phyloP scores from a whole-genome alignment of 1,140 invertebrate species.

The Drosophila hydei region DNA sequence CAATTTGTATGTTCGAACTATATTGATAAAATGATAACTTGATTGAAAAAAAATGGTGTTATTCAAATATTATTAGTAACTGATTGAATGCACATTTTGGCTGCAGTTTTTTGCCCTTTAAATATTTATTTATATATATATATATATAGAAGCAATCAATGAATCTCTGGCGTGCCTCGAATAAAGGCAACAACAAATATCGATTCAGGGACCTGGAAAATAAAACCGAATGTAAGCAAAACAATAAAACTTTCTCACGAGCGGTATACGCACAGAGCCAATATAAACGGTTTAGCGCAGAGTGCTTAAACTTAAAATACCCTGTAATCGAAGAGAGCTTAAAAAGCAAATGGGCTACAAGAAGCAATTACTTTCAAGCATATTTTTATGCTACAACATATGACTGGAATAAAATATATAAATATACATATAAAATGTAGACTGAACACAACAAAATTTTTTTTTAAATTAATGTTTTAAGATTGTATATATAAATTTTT shows the following conservation, averaged over 20 bases:
- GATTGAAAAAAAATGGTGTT: constrained; percentile 25
- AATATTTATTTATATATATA: constrained; percentile 39
- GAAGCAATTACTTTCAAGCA: too few relatives aligned
- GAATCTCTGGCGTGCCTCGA: constrained; percentile 44
- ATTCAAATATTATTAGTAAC: constrained; percentile 52
- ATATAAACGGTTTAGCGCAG: background rate
- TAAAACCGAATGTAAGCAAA: constrained; percentile 31
- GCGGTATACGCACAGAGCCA: constrained; percentile 5
- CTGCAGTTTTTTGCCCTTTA: constrained; percentile 46
- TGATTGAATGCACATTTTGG: constrained; percentile 53
- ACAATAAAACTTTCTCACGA: constrained; percentile 48
- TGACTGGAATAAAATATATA: too few relatives aligned
- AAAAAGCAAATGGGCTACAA: too few relatives aligned
- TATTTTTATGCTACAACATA: too few relatives aligned
- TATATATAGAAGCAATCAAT: constrained; percentile 48
- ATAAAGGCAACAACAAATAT: constrained; percentile 34
- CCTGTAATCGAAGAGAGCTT: background rate
- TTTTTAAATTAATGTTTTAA: too few relatives aligned
- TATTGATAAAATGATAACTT: constrained; percentile 28
- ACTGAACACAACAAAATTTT: too few relatives aligned
- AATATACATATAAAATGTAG: too few relatives aligned
- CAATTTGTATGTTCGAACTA: background rate
- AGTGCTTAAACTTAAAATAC: background rate
- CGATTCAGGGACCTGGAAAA: constrained; percentile 27
- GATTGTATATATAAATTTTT: too few relatives aligned